Evolutionary conservation across 2,888 invertebrate genomes (phyloP), one percentile per base, ranked within the genome.

Genomic region (Apamea epomidion): DNA sequence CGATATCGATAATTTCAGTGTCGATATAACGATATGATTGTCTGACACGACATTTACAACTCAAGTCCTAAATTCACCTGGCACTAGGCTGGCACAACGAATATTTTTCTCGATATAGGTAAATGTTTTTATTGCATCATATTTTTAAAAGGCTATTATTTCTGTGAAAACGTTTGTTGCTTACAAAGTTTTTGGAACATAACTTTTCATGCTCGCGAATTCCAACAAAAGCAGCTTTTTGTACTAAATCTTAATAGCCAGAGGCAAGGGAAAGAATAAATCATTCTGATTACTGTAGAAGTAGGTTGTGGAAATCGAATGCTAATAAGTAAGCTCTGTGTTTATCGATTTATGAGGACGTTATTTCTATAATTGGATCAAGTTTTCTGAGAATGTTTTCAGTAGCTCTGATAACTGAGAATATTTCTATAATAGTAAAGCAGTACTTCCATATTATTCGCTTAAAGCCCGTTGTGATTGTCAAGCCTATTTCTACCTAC

Each of bases 31-130:
- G 90, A 88, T 90, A 93, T 86, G 85, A 86, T 88, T 78, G 85
- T 83, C 80, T 89, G 89, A 81, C 94, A 94, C 92, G 94, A 93
- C 82, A 95, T 92, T 87, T 81, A 69, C 88, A 81, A 88, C 81
- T 93, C 91, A 92, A 89, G 86, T 88, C 82, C 89, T 88, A 89
- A 89, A 91, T 91, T 84, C 74, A 84, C 93, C 94, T 93, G 94
- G 94, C 85, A 93, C 93, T 91, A 73, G 85, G 88, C 90, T 93
- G 94, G 90, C 87, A 92, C 91, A 89, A 82, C 79, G 68, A 87
- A 88, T 82, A 83, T 85, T 88, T 88, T 83, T 88, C 88, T 88
- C 78, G 78, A 85, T 87, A 88, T 80, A 83, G 76, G 75, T 84
- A 86, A 88, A 85, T 86, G 86, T 83, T 89, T 89, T 89, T 90